phyloP scores from a whole-genome alignment of 2,797 vertebrate genomes.

The Darevskia mixta region DNA sequence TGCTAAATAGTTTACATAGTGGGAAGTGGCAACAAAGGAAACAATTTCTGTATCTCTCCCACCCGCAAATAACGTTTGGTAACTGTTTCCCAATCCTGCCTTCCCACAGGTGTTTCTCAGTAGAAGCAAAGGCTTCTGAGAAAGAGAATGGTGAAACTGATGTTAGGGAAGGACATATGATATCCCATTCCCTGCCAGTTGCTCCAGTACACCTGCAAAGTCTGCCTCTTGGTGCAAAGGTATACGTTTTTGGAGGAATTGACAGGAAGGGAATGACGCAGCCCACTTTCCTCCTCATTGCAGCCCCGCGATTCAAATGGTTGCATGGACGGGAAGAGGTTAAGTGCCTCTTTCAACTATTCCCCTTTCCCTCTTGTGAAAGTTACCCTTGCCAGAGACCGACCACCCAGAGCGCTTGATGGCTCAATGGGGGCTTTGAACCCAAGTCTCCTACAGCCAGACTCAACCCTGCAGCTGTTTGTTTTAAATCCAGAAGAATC shows the following conservation, averaged over 20 bases:
- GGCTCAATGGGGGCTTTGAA: not conserved
- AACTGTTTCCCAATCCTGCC: not conserved
- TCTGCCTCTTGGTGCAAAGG: not conserved
- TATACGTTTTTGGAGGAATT: not conserved
- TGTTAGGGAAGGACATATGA: not conserved
- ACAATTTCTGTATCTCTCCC: not conserved
- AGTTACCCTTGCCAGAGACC: not conserved
- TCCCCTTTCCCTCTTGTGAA: not conserved
- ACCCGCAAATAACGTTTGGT: not conserved
- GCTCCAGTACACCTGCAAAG: not conserved
- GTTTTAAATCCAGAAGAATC: conserved; percentile 13
- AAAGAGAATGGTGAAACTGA: not conserved
- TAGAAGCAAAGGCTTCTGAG: not conserved
- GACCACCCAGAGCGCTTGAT: not conserved
- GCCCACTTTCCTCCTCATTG: no score
- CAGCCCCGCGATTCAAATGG: not conserved
- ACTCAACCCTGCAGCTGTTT: conserved; percentile 5
- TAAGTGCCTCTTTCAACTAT: not conserved
- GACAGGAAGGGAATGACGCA: not conserved
- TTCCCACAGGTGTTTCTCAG: not conserved
- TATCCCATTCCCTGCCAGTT: not conserved
- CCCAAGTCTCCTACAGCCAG: not conserved
- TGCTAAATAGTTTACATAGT: not conserved
- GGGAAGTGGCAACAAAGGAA: not conserved
- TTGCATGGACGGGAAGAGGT: not conserved